phyloP scores from a whole-genome alignment of 1,140 invertebrate species.

The Nixonia krombeini region DNA sequence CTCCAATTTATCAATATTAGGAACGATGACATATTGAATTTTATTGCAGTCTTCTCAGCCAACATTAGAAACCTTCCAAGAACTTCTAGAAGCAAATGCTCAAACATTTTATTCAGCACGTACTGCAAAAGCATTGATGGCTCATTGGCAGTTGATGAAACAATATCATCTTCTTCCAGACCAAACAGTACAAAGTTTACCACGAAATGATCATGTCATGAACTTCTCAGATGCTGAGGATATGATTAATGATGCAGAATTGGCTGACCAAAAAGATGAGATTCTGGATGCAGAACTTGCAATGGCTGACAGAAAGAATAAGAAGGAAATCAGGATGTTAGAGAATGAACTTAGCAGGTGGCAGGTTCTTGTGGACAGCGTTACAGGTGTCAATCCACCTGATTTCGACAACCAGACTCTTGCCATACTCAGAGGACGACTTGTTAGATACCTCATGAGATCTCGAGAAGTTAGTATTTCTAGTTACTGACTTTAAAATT shows the following conservation, averaged over 20 bases:
- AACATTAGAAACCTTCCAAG: constrained; percentile 85
- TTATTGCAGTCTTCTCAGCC: constrained; percentile 76
- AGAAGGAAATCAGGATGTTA: constrained; percentile 88
- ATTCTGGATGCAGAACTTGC: constrained; percentile 79
- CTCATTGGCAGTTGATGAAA: constrained; percentile 94
- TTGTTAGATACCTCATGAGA: constrained; percentile 95
- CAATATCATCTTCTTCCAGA: constrained; percentile 94
- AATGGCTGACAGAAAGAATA: constrained; percentile 79
- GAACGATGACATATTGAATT: no score
- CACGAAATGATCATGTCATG: constrained; percentile 79
- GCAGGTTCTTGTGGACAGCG: constrained; percentile 94
- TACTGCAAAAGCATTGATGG: constrained; percentile 87
- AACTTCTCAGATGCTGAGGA: constrained; percentile 96
- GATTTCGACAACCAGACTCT: constrained; percentile 94
- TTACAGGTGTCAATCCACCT: constrained; percentile 83
- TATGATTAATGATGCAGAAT: constrained; percentile 86
- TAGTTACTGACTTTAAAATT: constrained; percentile 18
- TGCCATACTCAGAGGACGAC: constrained; percentile 91
- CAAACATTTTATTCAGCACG: constrained; percentile 89
- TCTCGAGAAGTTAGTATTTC: constrained; percentile 84
- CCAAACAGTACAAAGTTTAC: constrained; percentile 81
- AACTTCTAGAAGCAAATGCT: constrained; percentile 87
- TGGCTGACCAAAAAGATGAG: constrained; percentile 85
- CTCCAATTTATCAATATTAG: no score
- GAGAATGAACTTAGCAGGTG: constrained; percentile 92